A percentile compares a stretch with the other conserved stretches of the same genome.
Evolutionary conservation across 1,140 invertebrate genomes (phyloP).

Genomic region (Phymastichus coffea): DNA sequence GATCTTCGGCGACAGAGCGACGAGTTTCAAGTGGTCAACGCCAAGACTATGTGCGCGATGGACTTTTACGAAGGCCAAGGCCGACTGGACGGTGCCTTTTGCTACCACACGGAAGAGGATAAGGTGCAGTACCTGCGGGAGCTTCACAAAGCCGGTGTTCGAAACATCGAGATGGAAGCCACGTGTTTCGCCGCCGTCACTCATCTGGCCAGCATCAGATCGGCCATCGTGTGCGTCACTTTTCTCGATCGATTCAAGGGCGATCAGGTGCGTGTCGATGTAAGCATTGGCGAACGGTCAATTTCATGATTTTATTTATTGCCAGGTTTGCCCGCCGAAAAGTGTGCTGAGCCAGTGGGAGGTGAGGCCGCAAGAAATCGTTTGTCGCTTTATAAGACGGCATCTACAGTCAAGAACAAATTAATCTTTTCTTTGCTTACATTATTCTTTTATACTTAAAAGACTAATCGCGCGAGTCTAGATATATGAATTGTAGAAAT

Average conservation of each 20-base stretch:
- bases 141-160: slow-evolving; percentile 76
- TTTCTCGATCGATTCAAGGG: slow-evolving; percentile 90
- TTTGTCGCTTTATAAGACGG: slow-evolving; percentile 1
- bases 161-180: slow-evolving; percentile 98
- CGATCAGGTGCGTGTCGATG: slow-evolving; percentile 76
- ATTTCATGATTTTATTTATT: slow-evolving; percentile 17
- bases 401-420: slow-evolving; percentile 12
- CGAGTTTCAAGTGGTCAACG: slow-evolving; percentile 82
- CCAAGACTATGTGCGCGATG: slow-evolving; percentile 93
- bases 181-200: slow-evolving; percentile 90
- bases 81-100: slow-evolving; percentile 94
- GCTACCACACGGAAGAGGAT: slow-evolving; percentile 85
- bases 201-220: slow-evolving; percentile 88
- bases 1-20: slow-evolving; percentile 62
- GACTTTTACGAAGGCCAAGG: slow-evolving; percentile 99
- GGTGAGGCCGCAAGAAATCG: slow-evolving; percentile 12
- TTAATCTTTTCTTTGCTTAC: no score
- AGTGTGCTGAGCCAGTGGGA: slow-evolving; percentile 63
- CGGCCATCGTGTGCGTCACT: slow-evolving; percentile 94
- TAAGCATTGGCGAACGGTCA: neutral
- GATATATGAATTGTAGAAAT: no score
- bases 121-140: slow-evolving; percentile 85
- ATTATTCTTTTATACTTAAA: neutral
- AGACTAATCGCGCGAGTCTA: neutral
- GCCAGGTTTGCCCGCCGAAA: slow-evolving; percentile 79